Percentiles rank a stretch among this genome's conserved stretches.
Evolutionary conservation across 2,797 vertebrate genomes (phyloP).

Genomic region (Mus spretus): DNA sequence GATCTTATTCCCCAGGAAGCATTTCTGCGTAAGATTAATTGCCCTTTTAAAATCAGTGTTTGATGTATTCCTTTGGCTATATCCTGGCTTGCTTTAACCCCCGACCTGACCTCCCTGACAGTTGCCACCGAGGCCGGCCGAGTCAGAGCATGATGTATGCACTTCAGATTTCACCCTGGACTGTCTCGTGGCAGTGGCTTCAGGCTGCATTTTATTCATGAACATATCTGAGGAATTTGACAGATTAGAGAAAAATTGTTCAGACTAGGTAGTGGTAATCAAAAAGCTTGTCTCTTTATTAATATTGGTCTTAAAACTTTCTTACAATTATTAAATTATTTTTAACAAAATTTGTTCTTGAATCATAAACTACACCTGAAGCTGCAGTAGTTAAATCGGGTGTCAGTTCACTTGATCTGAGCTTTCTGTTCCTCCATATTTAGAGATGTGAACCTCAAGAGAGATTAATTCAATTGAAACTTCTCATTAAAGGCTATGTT

Average conservation of each 20-base stretch:
- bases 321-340: conserved; percentile 33
- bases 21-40: conserved; percentile 92
- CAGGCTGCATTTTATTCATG: conserved; percentile 87
- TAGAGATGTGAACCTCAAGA: conserved; percentile 42
- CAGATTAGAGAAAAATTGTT: conserved; percentile 83
- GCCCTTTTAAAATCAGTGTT: conserved; percentile 91
- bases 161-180: conserved; percentile 87
- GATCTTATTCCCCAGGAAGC: conserved; percentile 91
- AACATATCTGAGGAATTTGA: conserved; percentile 85
- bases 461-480: conserved; percentile 53
- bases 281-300: conserved; percentile 73
- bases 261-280: conserved; percentile 64
- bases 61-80: conserved; percentile 91
- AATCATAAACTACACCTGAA: conserved; percentile 62
- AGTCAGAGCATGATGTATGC: conserved; percentile 89
- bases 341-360: conserved; percentile 63
- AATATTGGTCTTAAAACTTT: conserved; percentile 65
- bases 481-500: conserved; percentile 41
- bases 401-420: conserved; percentile 15
- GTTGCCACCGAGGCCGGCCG: conserved; percentile 86
- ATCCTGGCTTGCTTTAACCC: conserved; percentile 91
- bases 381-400: not conserved
- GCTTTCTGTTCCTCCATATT: conserved; percentile 45
- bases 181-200: conserved; percentile 88
- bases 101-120: conserved; percentile 91